Evolutionary conservation across 2,797 vertebrate species (phyloP).

Genomic region (Philypnodon macrostomus): DNA sequence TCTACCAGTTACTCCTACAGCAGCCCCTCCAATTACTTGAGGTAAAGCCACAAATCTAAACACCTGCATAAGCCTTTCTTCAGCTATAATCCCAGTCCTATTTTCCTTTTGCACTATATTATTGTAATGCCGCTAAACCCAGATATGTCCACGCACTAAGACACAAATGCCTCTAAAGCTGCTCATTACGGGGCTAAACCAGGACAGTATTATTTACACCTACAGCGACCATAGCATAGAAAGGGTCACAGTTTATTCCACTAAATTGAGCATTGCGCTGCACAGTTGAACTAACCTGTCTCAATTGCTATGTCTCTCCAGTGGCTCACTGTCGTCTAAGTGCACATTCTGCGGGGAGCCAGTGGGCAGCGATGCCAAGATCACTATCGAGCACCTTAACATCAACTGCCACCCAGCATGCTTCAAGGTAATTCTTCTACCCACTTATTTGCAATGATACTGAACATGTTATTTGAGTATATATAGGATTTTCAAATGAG

Average conservation of each 20-base stretch:
- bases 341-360: slow-evolving; percentile 86
- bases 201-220: slow-evolving; percentile 57
- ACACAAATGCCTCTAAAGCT: slow-evolving; percentile 40
- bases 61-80: slow-evolving; percentile 34
- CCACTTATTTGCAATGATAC: slow-evolving; percentile 6
- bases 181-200: slow-evolving; percentile 50
- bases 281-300: slow-evolving; percentile 26
- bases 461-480: background rate
- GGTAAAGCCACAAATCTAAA: slow-evolving; percentile 44
- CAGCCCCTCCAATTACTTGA: slow-evolving; percentile 58
- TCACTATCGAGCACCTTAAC: slow-evolving; percentile 90
- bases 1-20: slow-evolving; percentile 63
- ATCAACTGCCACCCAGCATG: slow-evolving; percentile 91
- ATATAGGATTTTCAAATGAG: slow-evolving; percentile 2
- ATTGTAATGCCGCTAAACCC: slow-evolving; percentile 38
- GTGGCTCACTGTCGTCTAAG: slow-evolving; percentile 39
- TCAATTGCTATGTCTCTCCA: slow-evolving; percentile 27
- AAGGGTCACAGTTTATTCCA: slow-evolving; percentile 31
- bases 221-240: slow-evolving; percentile 25
- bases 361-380: slow-evolving; percentile 87
- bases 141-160: slow-evolving; percentile 26
- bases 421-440: slow-evolving; percentile 88
- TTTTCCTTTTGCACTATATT: slow-evolving; percentile 38
- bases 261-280: slow-evolving; percentile 22
- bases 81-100: slow-evolving; percentile 19